These are phyloP conservation scores for Cybosia mesomella DNA, from an alignment of 2,888 invertebrate species.

Conservation along the genomic window DNA sequence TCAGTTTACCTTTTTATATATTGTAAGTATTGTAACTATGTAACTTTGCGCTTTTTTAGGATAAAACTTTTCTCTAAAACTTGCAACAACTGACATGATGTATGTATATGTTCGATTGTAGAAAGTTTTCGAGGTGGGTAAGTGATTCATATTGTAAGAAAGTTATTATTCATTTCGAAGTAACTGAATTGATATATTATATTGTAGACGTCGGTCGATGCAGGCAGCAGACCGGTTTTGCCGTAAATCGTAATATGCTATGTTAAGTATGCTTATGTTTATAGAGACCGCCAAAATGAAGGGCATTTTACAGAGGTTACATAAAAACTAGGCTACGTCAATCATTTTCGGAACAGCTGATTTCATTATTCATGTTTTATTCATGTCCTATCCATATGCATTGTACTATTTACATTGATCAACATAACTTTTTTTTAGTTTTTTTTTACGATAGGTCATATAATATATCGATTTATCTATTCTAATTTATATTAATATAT, in stretches of 20 bases:
- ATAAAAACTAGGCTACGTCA: constrained; percentile 37
- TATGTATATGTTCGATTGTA: constrained; percentile 35
- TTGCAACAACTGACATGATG: constrained; percentile 23
- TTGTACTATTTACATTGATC: constrained; percentile 41
- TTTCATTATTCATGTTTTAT: constrained; percentile 56
- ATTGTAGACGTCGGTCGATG: constrained; percentile 63
- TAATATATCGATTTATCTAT: not conserved
- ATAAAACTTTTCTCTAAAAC: not conserved
- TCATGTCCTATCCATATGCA: constrained; percentile 51
- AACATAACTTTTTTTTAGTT: too few relatives aligned
- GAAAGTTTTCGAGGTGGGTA: constrained; percentile 54
- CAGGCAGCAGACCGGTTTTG: constrained; percentile 78
- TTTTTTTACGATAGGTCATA: not conserved
- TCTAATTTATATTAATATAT: not conserved
- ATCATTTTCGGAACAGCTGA: constrained; percentile 58
- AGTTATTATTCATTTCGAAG: constrained; percentile 72
- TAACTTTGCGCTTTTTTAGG: constrained; percentile 17
- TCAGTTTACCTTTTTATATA: constrained; percentile 22
- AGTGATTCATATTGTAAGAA: constrained; percentile 78
- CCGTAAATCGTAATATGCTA: constrained; percentile 74
- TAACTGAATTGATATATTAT: constrained; percentile 74
- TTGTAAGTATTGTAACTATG: constrained; percentile 22
- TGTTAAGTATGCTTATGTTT: constrained; percentile 46
- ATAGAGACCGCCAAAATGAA: constrained; percentile 68
- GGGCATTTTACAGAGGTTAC: constrained; percentile 63